These are phyloP conservation scores for Podarcis lilfordi DNA, from an alignment of 2,797 vertebrate species.

Conservation along the genomic window DNA sequence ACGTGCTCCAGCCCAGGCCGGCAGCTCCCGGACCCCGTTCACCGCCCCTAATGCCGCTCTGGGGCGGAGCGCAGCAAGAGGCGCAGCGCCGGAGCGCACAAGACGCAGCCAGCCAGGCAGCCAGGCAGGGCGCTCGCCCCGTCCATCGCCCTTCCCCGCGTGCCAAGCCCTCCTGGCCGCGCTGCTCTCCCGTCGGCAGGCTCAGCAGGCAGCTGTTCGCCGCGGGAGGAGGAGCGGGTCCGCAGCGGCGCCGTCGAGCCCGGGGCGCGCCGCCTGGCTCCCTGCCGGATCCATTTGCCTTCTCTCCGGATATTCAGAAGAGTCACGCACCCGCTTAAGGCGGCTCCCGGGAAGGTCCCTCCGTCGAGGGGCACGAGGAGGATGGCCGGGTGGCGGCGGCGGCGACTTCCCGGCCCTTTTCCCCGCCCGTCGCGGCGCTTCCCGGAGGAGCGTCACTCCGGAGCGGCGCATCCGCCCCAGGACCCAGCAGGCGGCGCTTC, in stretches of 20 bases:
- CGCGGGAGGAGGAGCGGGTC: not conserved
- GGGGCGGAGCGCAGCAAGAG: too few species aligned
- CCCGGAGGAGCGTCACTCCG: not conserved
- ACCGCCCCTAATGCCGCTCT: too few species aligned
- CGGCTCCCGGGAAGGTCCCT: constrained; percentile 57
- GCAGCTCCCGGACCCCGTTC: too few species aligned
- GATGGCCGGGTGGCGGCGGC: not conserved
- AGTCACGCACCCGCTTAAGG: constrained; percentile 70
- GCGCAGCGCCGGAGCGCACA: not conserved
- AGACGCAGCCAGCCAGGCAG: too few species aligned
- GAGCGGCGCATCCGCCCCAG: not conserved
- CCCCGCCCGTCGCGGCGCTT: not conserved
- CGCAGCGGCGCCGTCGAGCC: not conserved
- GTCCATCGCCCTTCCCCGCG: too few species aligned
- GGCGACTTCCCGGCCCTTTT: not conserved
- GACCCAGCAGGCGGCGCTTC: not conserved
- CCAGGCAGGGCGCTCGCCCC: too few species aligned
- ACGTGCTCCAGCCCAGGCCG: too few species aligned
- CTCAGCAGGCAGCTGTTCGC: not conserved
- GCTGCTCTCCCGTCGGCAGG: too few species aligned
- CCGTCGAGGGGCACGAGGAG: accelerated
- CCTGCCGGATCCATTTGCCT: constrained; percentile 63
- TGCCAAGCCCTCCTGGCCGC: not conserved
- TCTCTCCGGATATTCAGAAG: constrained; percentile 71
- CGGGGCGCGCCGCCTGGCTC: constrained; percentile 30